Evolutionary conservation across 2,113 vertebrate genomes (phyloP), one percentile per base, ranked within the genome.

Genomic region (Pantherophis guttatus): DNA sequence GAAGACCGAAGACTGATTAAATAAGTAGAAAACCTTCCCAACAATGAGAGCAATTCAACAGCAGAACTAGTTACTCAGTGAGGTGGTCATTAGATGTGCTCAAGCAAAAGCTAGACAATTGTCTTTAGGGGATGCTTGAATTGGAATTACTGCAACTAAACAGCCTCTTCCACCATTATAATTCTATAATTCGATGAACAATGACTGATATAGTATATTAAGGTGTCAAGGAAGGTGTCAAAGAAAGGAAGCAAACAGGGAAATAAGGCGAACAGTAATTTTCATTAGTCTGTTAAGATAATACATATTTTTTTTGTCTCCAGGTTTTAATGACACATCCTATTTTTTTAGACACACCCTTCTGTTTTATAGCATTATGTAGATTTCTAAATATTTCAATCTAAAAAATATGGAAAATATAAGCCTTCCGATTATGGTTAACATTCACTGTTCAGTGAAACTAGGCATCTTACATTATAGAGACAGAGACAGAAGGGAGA

Each of bases 311-410:
- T 70, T 59, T 70, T 59, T 93, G 5, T 92, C 88, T 91, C 65
- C 23, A 29, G 21, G 91, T 95, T 54, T 94, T 93, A 90, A 93
- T 94, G 88, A 94, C 92, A 91, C n/a, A 94, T 94, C 90, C 89
- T 96, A 39, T 93, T 24, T 50, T 58, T 54, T 90, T 94, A 70
- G 11, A n/a, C 12, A 75, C 94, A 50, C 90, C 93, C 91, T 96
- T 96, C 88, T 26, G 97, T 96, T 96, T 96, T 95, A 88, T 13
- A 48, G 92, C 91, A 94, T 70, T 91, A 94, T 97, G 96, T 96
- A 91, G 90, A 95, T 96, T 97, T 97, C 96, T 93, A 93, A 96
- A 95, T 95, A 96, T 95, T 97, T 96, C 95, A 87, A 94, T 95
- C 65, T 39, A 55, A 94, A 96, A 95, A 96, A 95, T 93, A 92